Evolutionary conservation across 1,140 invertebrate genomes (phyloP), one percentile per base, ranked within the genome.

Genomic region (Agrilus planipennis): DNA sequence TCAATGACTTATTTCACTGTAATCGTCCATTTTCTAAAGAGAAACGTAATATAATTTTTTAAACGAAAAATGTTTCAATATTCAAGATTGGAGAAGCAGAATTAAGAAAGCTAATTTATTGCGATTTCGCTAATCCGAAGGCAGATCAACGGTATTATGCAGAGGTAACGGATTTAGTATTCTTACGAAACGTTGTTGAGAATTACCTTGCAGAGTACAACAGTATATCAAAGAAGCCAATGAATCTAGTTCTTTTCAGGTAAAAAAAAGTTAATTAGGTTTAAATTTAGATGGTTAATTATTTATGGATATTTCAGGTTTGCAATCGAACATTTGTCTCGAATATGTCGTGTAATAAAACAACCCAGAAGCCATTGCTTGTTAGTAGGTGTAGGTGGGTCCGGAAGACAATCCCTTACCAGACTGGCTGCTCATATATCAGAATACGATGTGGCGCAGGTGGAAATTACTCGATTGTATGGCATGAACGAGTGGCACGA

Each of bases 191-290:
- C 1, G 84, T 91, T n/a, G 87, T 91, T 0, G 90, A 95, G 57
- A 78, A 78, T 1, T 94, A 89, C 67, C 68, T 97, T 10, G 77
- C 81, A 2, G 92, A 97, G 57, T 96, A 82, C 53, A 96, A 97
- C 60, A 87, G 91, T 42, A 89, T 96, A 81, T 89, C 86, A 15
- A 96, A 93, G 60, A 95, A 95, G 57, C 90, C 91, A 0, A 96
- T 97, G 92, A 89, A 91, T 68, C 68, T 97, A 30, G 90, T 96
- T 3, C 66, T 97, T 17, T 97, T 96, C 61, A 82, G 81, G 84
- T 82, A 62, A 45, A 30, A 27, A 28, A 45, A 38, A 37, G 3
- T 5, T 3, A 29, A 9, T 36, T 40, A 9, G 7, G 12, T 16
- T 34, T 19, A 63, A 39, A 46, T 28, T 2, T 31, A n/a, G n/a